Conservation (phyloP, 2,888 invertebrate genomes). For the Sthenelais limicola region DNA sequence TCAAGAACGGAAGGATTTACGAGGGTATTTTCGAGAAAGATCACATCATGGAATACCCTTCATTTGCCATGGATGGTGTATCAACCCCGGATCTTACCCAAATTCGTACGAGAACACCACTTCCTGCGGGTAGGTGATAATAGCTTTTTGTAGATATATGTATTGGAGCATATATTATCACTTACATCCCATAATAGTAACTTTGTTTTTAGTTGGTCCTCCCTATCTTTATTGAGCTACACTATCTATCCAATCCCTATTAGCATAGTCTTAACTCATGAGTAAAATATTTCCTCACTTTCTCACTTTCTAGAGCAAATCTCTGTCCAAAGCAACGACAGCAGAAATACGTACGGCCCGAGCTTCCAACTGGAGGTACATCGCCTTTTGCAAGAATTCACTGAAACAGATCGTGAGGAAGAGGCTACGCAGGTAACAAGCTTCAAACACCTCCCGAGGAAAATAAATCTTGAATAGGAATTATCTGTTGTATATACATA, state of each 20-base stretch:
- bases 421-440: conserved; percentile 68
- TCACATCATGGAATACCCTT: conserved; percentile 70
- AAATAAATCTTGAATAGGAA: too few relatives aligned
- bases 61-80: conserved; percentile 67
- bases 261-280: too few relatives aligned
- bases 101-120: conserved; percentile 67
- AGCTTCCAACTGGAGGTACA: conserved; percentile 71
- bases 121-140: conserved; percentile 63
- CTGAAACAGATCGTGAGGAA: conserved; percentile 64
- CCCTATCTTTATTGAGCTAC: too few relatives aligned
- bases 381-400: conserved; percentile 62
- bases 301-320: conserved; percentile 59
- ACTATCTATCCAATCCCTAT: too few relatives aligned
- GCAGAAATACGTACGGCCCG: conserved; percentile 70
- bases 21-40: conserved; percentile 72
- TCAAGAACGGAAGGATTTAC: conserved; percentile 72
- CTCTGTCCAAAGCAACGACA: conserved; percentile 70
- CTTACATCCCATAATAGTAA: too few relatives aligned
- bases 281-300: neutral
- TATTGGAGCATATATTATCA: too few relatives aligned
- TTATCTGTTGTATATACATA: too few relatives aligned
- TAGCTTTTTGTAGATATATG: too few relatives aligned
- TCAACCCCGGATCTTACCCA: conserved; percentile 66
- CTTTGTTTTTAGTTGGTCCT: too few relatives aligned
- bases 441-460: too few relatives aligned